phyloP scores from a whole-genome alignment of 2,797 vertebrate species.

The Sorex maritimensis region DNA sequence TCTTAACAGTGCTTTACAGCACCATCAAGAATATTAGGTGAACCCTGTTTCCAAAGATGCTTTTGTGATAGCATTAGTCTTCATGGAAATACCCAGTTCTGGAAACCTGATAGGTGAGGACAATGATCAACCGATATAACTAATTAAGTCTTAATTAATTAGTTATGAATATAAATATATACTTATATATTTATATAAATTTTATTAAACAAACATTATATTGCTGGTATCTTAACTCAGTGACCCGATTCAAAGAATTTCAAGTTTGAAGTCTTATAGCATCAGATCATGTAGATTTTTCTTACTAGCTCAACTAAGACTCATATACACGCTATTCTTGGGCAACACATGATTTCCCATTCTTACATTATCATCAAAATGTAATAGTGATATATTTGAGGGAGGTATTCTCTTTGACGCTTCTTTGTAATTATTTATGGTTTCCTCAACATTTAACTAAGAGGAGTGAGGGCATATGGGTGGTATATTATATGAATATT shows the following conservation, averaged over 20 bases:
- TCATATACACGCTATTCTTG: neutral
- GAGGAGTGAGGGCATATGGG: neutral
- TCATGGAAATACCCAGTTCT: neutral
- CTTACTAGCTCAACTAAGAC: neutral
- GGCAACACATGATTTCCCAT: neutral
- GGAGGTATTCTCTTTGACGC: neutral
- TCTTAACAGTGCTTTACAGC: no score
- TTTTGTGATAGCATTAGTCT: neutral
- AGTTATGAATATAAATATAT: no score
- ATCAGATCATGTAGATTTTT: neutral
- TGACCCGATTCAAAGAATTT: no score
- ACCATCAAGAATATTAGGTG: rapidly evolving
- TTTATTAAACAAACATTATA: no score
- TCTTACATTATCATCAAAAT: neutral
- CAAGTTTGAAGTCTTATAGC: neutral
- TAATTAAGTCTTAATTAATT: neutral
- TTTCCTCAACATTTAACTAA: neutral
- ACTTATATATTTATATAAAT: no score
- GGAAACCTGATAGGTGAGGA: neutral
- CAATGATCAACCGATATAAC: neutral
- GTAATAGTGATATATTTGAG: neutral
- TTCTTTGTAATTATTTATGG: neutral
- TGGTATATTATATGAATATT: neutral
- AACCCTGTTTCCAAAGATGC: neutral
- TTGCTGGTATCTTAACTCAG: no score